These are phyloP conservation scores for Siderastrea radians DNA, from an alignment of 92 coral and sea anemone species.

Conservation along the genomic window DNA sequence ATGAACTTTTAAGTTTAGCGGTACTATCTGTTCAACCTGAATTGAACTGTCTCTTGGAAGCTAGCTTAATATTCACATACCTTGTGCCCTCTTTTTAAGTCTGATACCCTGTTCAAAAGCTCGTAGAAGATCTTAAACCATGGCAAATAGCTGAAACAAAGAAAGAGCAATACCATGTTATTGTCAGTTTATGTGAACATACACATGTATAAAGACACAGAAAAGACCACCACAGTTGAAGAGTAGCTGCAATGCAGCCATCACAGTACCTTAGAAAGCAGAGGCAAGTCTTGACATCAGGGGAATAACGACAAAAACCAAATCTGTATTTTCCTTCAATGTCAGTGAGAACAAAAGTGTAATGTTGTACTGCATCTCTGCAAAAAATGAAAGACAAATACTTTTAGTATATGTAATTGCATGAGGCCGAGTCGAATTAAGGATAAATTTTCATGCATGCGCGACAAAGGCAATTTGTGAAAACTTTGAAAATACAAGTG, in stretches of 20 bases:
- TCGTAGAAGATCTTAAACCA: conserved; percentile 94
- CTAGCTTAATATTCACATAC: conserved; percentile 21
- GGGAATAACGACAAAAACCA: conserved; percentile 98
- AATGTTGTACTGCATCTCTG: conserved; percentile 95
- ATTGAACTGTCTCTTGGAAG: too few species aligned
- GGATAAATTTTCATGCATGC: too few species aligned
- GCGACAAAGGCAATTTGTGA: too few species aligned
- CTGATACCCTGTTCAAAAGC: conserved; percentile 90
- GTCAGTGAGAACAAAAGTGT: conserved; percentile 95
- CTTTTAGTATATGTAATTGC: neutral
- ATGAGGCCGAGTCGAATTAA: too few species aligned
- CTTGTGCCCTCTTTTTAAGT: conserved; percentile 78
- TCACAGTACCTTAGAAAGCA: conserved; percentile 84
- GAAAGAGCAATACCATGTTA: neutral
- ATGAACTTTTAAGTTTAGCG: too few species aligned
- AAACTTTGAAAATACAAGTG: too few species aligned
- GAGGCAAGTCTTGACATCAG: conserved; percentile 91
- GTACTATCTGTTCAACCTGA: too few species aligned
- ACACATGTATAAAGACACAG: neutral
- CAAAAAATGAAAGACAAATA: neutral
- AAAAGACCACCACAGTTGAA: neutral
- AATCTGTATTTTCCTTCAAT: conserved; percentile 94
- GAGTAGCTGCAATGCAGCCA: neutral
- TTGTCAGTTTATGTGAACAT: too few species aligned
- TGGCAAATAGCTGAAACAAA: conserved; percentile 85